Conservation (phyloP, 2,888 invertebrate genomes). For the Tachystola acroxantha region DNA sequence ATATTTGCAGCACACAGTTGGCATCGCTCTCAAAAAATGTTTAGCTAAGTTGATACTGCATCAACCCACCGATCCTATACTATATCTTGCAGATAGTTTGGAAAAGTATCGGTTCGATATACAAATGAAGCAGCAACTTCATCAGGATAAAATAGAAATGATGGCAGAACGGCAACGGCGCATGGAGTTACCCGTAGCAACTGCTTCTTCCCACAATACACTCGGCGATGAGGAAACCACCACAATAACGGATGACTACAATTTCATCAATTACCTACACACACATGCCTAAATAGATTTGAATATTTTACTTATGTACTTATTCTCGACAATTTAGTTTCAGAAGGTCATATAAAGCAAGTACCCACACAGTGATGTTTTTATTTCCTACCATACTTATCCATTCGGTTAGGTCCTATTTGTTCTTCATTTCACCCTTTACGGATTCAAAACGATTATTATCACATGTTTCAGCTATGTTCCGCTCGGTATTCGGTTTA, state of each 20-base stretch:
- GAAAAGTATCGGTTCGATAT: constrained; percentile 23
- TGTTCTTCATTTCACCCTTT: no score
- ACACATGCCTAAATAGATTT: constrained; percentile 1
- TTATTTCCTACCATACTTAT: no score
- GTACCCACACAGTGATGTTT: no score
- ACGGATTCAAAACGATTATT: no score
- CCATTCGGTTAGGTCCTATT: no score
- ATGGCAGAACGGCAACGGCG: constrained; percentile 14
- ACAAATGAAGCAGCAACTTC: constrained; percentile 11
- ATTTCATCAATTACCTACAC: constrained; percentile 5
- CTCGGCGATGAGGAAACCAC: not conserved
- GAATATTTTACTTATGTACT: not conserved
- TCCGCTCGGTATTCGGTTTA: no score
- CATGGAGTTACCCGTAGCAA: not conserved
- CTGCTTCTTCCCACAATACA: not conserved
- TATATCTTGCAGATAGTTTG: constrained; percentile 29
- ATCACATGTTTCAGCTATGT: no score
- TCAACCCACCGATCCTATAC: constrained; percentile 36
- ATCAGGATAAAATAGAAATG: constrained; percentile 16
- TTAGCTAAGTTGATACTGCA: constrained; percentile 34
- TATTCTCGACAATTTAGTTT: no score
- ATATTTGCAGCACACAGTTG: constrained; percentile 30
- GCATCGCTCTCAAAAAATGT: constrained; percentile 31
- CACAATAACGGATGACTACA: not conserved
- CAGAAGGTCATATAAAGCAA: no score